Evolutionary conservation across 2,797 vertebrate genomes (phyloP).

Genomic region (Squalus acanthias): DNA sequence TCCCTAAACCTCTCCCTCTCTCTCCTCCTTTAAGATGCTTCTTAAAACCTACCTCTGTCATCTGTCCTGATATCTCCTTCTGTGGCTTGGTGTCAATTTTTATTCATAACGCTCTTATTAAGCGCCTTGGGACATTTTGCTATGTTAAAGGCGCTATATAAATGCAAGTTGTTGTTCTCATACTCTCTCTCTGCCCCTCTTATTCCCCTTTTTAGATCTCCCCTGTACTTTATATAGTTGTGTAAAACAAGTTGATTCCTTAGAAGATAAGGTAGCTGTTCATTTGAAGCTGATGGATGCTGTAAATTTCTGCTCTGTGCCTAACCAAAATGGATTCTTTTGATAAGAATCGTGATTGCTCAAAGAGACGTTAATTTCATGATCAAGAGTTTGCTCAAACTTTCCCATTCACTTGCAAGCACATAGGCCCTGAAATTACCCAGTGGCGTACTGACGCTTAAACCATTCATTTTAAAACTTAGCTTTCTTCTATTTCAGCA

Average conservation of each 20-base stretch:
- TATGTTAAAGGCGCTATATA: neutral
- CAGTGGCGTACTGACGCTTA: neutral
- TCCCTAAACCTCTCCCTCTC: neutral
- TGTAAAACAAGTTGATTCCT: neutral
- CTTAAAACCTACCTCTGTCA: neutral
- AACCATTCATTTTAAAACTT: neutral
- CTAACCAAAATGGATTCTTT: neutral
- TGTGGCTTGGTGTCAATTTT: neutral
- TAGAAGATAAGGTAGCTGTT: neutral
- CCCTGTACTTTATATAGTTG: neutral
- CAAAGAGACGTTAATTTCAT: neutral
- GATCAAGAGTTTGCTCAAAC: neutral
- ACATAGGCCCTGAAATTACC: neutral
- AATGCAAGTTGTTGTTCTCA: neutral
- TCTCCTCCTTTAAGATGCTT: neutral
- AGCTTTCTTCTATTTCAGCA: neutral
- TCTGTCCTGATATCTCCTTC: neutral
- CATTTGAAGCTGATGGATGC: neutral
- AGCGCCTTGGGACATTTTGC: neutral
- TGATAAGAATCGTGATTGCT: neutral
- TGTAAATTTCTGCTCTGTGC: neutral
- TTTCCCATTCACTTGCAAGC: neutral
- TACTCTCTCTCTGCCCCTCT: neutral
- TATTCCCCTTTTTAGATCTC: neutral
- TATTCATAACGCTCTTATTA: neutral